Evolutionary conservation across 2,888 invertebrate genomes (phyloP), one percentile per base, ranked within the genome.

Genomic region (Stramonita haemastoma): DNA sequence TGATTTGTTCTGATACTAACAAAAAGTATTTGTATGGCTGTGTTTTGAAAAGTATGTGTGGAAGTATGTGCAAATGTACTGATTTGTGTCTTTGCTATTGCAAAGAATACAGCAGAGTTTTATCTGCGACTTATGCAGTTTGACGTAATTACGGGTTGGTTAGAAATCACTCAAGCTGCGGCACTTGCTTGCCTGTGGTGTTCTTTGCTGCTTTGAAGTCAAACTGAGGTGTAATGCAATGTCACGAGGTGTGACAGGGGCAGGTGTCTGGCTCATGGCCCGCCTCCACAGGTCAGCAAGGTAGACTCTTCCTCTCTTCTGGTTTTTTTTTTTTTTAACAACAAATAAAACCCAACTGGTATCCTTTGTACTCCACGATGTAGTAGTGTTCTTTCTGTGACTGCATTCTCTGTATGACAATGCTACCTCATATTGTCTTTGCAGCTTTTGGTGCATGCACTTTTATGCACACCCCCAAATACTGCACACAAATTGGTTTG

Each of bases 51-150:
- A 79, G 13, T 56, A 57, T 66, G 86, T 86, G 86, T 86, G 34
- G 17, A 19, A 46, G n/a, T n/a, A n/a, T 73, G 73, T 73, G 73
- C 5, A 73, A n/a, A n/a, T n/a, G n/a, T 85, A 46, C 57, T 34
- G 19, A 66, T n/a, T 46, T 26, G 46, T 73, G 15, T 73, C 87
- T 87, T 87, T 73, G 87, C 87, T 87, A 73, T 87, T 87, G 87
- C 73, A 73, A 87, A 87, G 87, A 36, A 17, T 29, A 29, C 13
- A 13, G 87, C 87, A 87, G 86, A 86, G 70, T 87, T 87, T 87
- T 87, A 73, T 87, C 87, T 87, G 87, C 87, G 19, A 73, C 13
- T 73, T 86, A 86, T 86, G 86, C 86, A 86, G 86, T 86, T 86
- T 86, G 86, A 66, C 66, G 57, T 57, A 15, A 85, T 57, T 86